phyloP scores from a whole-genome alignment of 1,140 invertebrate species.

The Polypedilum pembai region DNA sequence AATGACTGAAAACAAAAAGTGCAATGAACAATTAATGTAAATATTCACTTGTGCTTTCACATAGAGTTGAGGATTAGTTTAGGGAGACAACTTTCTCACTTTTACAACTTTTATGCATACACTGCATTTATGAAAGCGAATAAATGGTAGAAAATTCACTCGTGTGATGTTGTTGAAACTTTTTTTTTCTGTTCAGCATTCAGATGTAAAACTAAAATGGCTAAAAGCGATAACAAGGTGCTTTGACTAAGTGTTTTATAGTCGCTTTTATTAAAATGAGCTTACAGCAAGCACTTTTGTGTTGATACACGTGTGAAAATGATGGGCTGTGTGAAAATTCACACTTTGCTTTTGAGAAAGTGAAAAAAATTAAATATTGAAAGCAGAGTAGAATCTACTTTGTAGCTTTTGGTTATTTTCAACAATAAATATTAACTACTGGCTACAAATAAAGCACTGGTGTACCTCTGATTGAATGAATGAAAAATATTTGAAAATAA shows the following conservation, averaged over 20 bases:
- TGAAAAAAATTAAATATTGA: no score
- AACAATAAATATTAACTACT: no score
- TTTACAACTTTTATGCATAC: conserved; percentile 11
- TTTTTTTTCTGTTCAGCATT: neutral
- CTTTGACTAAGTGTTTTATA: conserved; percentile 18
- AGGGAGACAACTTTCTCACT: neutral
- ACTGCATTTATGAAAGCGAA: neutral
- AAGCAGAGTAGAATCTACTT: no score
- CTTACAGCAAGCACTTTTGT: neutral
- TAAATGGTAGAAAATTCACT: neutral
- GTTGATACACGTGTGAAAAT: neutral
- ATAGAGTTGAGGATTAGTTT: neutral
- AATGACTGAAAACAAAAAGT: no score
- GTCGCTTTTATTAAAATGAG: neutral
- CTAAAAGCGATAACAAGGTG: conserved; percentile 3
- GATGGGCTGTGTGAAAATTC: neutral
- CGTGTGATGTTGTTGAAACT: neutral
- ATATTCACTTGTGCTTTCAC: no score
- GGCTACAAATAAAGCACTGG: no score
- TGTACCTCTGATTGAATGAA: no score
- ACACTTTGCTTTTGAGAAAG: neutral
- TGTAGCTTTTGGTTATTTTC: no score
- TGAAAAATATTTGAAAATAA: no score
- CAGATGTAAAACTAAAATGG: neutral
- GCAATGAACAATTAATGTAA: no score